These are phyloP conservation scores for Cichlasoma orientale DNA, from an alignment of 2,797 vertebrate genomes.

Conservation along the genomic window DNA sequence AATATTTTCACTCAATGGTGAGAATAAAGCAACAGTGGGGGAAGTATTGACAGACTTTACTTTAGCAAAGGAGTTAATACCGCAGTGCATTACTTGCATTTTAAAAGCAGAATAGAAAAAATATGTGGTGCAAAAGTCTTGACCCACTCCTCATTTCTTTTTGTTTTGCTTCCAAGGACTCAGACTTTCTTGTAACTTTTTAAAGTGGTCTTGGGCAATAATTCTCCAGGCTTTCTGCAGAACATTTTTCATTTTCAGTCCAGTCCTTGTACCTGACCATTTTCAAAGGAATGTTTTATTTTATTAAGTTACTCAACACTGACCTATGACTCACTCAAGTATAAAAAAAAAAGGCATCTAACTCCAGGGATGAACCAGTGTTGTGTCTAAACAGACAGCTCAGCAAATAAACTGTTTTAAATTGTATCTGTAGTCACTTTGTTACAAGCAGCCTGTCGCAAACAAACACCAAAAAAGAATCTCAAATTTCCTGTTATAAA, in stretches of 20 bases:
- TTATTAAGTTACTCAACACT: too few species aligned
- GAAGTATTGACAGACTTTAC: neutral
- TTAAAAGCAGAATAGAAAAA: neutral
- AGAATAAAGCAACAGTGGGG: conserved; percentile 54
- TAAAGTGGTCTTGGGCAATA: neutral
- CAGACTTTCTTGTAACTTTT: neutral
- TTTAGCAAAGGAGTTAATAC: neutral
- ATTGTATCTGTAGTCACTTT: neutral
- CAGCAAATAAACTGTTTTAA: neutral
- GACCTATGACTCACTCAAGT: neutral
- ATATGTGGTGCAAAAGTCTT: neutral
- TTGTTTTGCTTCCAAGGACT: too few species aligned
- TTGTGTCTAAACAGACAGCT: neutral
- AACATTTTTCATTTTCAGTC: neutral
- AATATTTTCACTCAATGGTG: conserved; percentile 91
- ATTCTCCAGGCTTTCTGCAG: neutral
- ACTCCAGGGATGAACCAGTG: neutral
- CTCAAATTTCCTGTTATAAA: neutral
- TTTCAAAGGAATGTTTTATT: too few species aligned
- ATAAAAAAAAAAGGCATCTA: neutral
- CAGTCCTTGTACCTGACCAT: too few species aligned
- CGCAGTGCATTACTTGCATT: neutral
- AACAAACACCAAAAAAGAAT: neutral
- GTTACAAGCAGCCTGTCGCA: neutral
- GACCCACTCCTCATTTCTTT: neutral